Evolutionary conservation across 2,888 invertebrate genomes (phyloP), one percentile per base, ranked within the genome.

Genomic region (Nasonovia ribisnigri): DNA sequence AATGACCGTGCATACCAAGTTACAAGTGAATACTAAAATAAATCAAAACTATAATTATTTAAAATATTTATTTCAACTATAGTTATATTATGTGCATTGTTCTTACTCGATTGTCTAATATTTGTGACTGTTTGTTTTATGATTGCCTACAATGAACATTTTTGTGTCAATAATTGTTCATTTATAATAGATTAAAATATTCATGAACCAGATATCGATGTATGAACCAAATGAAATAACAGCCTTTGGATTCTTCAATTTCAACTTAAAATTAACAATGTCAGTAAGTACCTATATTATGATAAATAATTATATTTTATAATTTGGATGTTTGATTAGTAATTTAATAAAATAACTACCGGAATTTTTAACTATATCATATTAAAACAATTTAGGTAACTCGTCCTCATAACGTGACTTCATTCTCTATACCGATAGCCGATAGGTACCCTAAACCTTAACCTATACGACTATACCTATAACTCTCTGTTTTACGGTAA

Each of bases 171-270:
- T 29, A 3, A 60, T 60, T 29, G 11, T 4, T 46, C 5, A 88
- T 88, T 36, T 11, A 88, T 48, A 48, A 5, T 60, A 89, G 89
- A n/a, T 89, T 89, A 89, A 89, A 89, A 89, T 43, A 29, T 89
- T 89, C 57, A 89, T 89, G 89, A 4, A 89, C n/a, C 89, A 89
- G 57, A 60, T 60, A 89, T 43, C 42, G 8, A 26, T 43, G 16
- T 43, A 60, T 29, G 60, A 89, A 57, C 57, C 43, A 43, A 43
- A 88, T 26, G 88, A 88, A 57, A 29, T 88, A 29, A 57, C 88
- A 24, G 88, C 57, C 0, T 88, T 88, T 42, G 88, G 88, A 57
- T 57, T 88, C 29, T 88, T 88, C 29, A 88, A 57, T 43, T 43
- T 88, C 1, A 10, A 88, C 43, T 57, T 88, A 16, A 57, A 88